Evolutionary conservation across 1,140 invertebrate species (phyloP), one percentile per base, ranked within the genome.

Genomic region (Cyrtorhinus lividipennis): DNA sequence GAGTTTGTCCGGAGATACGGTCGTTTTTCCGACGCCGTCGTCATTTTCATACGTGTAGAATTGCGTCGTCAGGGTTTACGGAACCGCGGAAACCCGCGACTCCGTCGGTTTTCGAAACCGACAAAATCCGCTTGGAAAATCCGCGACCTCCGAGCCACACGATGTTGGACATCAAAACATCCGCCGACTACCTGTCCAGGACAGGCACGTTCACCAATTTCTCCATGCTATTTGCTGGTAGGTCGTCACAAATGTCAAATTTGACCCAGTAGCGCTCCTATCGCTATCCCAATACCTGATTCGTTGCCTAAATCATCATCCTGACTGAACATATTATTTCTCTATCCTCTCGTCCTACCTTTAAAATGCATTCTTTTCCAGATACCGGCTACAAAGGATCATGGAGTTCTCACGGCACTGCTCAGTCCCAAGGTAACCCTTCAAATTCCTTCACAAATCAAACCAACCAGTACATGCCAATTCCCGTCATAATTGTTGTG

Each of bases 351-450:
- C 10, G 2, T 45, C 60, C 48, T 46, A 2, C 2, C 22, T 27
- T 44, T 27, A 23, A 13, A 61, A 46, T 30, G 24, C 24, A 3
- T 2, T 22, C 25, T 25, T 24, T 80, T 80, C 70, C 79, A 77
- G 80, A 82, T 74, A 80, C 79, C 57, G 79, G 80, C 64, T 83
- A 83, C 72, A 83, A 83, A 75, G 80, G 79, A 65, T 80, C 81
- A 73, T 83, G 81, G 81, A 80, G 79, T 66, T 73, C 77, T 18
- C 80, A 81, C 72, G 76, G 78, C 58, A 74, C 80, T 26, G 78
- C 77, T 56, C 81, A 81, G 66, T 71, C 74, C 38, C 76, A 77
- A 76, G 77, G 77, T 79, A 70, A 74, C 70, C 56, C 48, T 45
- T n/a, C 38, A n/a, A n/a, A n/a, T n/a, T n/a, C n/a, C n/a, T n/a